These are phyloP conservation scores for Ctenopoma multispine DNA, from an alignment of 2,797 vertebrate species.

Conservation along the genomic window DNA sequence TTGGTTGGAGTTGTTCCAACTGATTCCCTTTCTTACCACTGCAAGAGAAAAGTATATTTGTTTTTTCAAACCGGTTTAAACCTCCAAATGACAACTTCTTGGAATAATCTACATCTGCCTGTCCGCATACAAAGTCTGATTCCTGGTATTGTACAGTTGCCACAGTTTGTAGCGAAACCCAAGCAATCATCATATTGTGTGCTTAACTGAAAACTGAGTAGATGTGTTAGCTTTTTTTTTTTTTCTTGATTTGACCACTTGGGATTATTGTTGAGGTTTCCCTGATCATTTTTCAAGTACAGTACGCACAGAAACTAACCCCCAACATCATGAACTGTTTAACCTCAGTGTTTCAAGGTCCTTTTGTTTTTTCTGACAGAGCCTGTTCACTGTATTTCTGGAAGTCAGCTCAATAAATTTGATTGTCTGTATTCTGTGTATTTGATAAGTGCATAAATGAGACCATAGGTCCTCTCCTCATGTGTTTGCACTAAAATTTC, in stretches of 20 bases:
- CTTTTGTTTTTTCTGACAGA: constrained; percentile 68
- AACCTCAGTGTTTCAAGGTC: constrained; percentile 60
- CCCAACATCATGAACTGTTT: constrained; percentile 63
- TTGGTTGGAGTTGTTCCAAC: constrained; percentile 5
- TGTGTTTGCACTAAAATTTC: constrained; percentile 71
- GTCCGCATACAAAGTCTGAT: constrained; percentile 60
- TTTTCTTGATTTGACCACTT: constrained; percentile 60
- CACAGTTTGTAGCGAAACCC: constrained; percentile 57
- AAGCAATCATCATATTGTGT: constrained; percentile 59
- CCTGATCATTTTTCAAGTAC: constrained; percentile 57
- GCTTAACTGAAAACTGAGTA: constrained; percentile 41
- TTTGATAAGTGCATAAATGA: constrained; percentile 59
- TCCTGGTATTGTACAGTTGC: constrained; percentile 58
- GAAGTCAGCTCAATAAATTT: constrained; percentile 65
- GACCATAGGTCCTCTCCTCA: constrained; percentile 54
- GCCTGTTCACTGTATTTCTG: constrained; percentile 52
- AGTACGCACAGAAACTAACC: constrained; percentile 58
- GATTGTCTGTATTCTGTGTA: constrained; percentile 60
- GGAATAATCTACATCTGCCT: constrained; percentile 46
- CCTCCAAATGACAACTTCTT: constrained; percentile 63
- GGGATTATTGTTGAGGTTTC: constrained; percentile 67
- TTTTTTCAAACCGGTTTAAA: constrained; percentile 54
- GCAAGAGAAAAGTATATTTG: constrained; percentile 26
- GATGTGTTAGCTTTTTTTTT: constrained; percentile 55
- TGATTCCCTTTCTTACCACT: constrained; percentile 17